Conservation (phyloP, 1,140 invertebrate species). For the Tetramorium simillimum region DNA sequence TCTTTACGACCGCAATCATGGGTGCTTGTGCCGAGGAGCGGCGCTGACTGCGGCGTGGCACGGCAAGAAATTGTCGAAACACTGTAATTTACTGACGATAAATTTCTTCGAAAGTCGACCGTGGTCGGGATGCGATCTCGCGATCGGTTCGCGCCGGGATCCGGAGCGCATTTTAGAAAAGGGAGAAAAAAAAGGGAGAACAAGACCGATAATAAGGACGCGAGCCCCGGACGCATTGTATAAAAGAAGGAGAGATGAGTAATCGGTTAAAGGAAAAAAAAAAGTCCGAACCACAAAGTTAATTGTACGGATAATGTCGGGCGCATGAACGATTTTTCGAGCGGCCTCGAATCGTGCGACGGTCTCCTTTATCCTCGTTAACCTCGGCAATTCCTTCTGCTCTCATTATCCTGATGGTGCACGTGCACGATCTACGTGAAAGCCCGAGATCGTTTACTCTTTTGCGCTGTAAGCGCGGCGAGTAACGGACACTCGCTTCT, state of each 20-base stretch:
- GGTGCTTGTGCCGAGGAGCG: not conserved
- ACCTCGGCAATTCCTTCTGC: slow-evolving; percentile 44
- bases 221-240: not conserved
- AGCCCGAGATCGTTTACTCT: slow-evolving; percentile 5
- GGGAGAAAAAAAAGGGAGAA: not conserved
- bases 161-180: not conserved
- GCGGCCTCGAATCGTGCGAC: slow-evolving; percentile 44
- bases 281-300: slow-evolving; percentile 16
- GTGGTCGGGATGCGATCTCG: slow-evolving; percentile 29
- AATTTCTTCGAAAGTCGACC: slow-evolving; percentile 62
- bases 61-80: slow-evolving; percentile 55
- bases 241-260: slow-evolving; percentile 13
- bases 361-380: slow-evolving; percentile 59
- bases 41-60: not conserved
- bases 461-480: slow-evolving; percentile 27
- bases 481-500: slow-evolving; percentile 29
- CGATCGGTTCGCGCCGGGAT: slow-evolving; percentile 44
- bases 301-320: slow-evolving; percentile 46
- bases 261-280: slow-evolving; percentile 8
- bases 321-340: slow-evolving; percentile 56
- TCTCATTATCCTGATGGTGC: slow-evolving; percentile 46
- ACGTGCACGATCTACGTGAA: slow-evolving; percentile 6
- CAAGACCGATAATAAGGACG: slow-evolving; percentile 34
- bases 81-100: slow-evolving; percentile 68
- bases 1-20: slow-evolving; percentile 65